These are phyloP conservation scores for Zaprionus africanus DNA, from an alignment of 1,140 invertebrate species.

Conservation along the genomic window DNA sequence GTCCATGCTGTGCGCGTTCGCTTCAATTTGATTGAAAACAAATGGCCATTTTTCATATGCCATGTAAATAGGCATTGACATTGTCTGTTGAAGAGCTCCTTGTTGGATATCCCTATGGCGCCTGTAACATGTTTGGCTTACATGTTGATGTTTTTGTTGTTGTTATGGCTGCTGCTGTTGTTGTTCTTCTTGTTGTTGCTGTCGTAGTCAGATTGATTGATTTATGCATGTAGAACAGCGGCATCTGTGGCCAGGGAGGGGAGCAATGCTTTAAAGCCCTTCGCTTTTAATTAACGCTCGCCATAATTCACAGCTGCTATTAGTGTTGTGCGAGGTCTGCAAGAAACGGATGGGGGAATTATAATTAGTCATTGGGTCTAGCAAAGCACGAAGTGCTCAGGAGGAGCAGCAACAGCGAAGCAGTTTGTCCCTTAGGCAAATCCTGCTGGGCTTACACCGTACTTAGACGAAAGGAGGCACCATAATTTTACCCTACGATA, in stretches of 20 bases:
- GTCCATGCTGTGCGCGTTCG: constrained; percentile 39
- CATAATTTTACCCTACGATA: constrained; percentile 73
- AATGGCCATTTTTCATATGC: constrained; percentile 70
- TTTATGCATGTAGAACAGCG: constrained; percentile 44
- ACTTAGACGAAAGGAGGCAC: constrained; percentile 55
- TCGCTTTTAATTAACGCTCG: constrained; percentile 64
- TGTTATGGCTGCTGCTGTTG: not conserved
- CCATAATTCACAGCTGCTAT: constrained; percentile 52
- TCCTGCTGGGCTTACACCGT: constrained; percentile 58
- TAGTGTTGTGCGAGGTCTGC: constrained; percentile 46
- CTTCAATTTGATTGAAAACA: constrained; percentile 60
- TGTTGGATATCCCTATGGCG: not conserved
- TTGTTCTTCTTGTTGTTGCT: constrained; percentile 25
- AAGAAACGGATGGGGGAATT: constrained; percentile 50
- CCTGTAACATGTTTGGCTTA: constrained; percentile 38
- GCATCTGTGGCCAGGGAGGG: not conserved
- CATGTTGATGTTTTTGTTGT: constrained; percentile 47
- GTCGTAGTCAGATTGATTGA: constrained; percentile 48
- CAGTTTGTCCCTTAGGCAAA: constrained; percentile 30
- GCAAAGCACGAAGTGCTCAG: not conserved
- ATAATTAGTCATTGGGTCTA: constrained; percentile 69
- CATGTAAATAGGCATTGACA: constrained; percentile 77
- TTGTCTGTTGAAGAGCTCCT: constrained; percentile 35
- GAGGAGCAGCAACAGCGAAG: no score
- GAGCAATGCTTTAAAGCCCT: constrained; percentile 8